These are phyloP conservation scores for Aythya baeri DNA, from an alignment of 2,113 vertebrate genomes.

Conservation along the genomic window DNA sequence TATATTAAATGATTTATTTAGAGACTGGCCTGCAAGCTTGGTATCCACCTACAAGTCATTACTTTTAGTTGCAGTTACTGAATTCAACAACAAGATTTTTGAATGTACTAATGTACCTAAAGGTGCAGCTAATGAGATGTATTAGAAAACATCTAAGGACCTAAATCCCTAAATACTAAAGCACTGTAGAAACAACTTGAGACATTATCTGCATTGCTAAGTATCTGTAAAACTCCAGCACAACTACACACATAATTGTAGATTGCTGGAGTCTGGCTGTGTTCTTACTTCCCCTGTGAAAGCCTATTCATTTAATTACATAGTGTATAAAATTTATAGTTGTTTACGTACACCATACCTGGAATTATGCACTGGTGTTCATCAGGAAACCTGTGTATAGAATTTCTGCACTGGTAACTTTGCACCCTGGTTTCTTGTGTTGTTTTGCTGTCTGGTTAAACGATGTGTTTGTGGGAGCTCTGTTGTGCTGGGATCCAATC, in stretches of 20 bases:
- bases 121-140: background rate
- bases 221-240: background rate
- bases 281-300: background rate
- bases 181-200: conserved; percentile 19
- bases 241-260: background rate
- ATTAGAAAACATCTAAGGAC: background rate
- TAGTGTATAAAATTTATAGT: background rate
- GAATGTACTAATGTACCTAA: background rate
- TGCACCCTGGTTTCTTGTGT: background rate
- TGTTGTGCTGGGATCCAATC: background rate
- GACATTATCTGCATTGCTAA: conserved; percentile 7
- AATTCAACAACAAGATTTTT: background rate
- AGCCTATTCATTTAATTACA: background rate
- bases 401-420: background rate
- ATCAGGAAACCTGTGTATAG: background rate
- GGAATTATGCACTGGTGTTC: background rate
- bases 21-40: background rate
- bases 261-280: background rate
- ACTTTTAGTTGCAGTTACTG: background rate
- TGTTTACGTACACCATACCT: background rate
- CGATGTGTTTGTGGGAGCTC: background rate
- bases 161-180: conserved; percentile 16
- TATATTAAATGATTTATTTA: background rate
- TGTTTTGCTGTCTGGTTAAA: background rate
- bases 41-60: background rate